Evolutionary conservation across 2,113 vertebrate species (phyloP).

Genomic region (Dasyornis broadbenti): DNA sequence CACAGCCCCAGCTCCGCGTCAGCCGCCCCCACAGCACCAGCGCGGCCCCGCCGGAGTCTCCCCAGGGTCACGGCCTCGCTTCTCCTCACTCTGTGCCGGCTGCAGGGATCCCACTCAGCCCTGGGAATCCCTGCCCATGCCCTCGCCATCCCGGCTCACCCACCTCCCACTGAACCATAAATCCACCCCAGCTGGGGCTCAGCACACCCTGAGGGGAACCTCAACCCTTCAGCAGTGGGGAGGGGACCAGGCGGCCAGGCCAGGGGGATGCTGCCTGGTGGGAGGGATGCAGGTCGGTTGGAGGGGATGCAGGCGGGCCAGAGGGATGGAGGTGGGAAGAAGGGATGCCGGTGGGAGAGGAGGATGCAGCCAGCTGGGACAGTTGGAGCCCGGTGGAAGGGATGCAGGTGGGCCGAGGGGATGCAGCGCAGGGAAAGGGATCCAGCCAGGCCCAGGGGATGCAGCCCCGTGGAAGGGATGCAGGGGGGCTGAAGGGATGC

Average conservation of each 20-base stretch:
- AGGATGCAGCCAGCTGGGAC: too few species aligned
- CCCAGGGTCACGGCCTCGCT: neutral
- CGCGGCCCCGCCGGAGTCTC: rapidly evolving
- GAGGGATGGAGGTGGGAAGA: too few species aligned
- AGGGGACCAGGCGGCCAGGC: neutral
- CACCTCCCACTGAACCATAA: neutral
- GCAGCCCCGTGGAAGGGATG: neutral
- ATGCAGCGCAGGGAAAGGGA: neutral
- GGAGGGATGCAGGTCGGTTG: neutral
- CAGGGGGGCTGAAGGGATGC: neutral
- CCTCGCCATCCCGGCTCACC: neutral
- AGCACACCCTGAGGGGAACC: rapidly evolving
- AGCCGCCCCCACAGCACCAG: neutral
- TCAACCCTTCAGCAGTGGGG: neutral
- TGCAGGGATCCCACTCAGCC: neutral
- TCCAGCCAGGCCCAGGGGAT: neutral
- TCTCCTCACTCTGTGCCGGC: neutral
- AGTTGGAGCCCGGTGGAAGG: neutral
- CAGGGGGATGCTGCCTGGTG: neutral
- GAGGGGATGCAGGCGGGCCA: neutral
- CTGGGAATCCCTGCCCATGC: neutral
- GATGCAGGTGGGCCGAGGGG: neutral
- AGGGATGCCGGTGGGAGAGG: neutral
- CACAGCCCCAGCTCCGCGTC: rapidly evolving
- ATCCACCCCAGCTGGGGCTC: neutral